phyloP scores from a whole-genome alignment of 2,888 invertebrate genomes.

The Cyclophora punctaria region DNA sequence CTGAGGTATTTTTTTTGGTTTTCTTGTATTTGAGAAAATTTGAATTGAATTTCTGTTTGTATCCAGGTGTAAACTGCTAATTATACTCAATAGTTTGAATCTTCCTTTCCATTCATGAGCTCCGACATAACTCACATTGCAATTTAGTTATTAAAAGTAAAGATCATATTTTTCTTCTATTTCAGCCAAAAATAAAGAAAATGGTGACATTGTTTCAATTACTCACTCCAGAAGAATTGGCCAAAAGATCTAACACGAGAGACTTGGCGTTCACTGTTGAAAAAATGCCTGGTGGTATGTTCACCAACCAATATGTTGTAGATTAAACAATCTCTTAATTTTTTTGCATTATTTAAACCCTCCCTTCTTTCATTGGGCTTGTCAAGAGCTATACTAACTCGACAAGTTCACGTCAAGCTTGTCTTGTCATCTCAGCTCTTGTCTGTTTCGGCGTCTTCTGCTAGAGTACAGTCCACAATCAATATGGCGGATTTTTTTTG shows the following conservation, averaged over 20 bases:
- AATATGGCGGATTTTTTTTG: too few relatives aligned
- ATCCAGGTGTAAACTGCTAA: neutral
- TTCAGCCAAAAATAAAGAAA: neutral
- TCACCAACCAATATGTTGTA: too few relatives aligned
- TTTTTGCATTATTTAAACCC: too few relatives aligned
- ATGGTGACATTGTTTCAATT: neutral
- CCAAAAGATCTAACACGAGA: neutral
- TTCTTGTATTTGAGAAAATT: neutral
- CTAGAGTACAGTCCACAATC: too few relatives aligned
- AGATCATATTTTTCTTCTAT: neutral
- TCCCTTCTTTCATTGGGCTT: too few relatives aligned
- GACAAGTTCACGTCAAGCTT: too few relatives aligned
- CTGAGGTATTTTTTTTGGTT: neutral
- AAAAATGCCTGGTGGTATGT: neutral
- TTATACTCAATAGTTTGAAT: neutral
- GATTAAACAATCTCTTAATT: too few relatives aligned
- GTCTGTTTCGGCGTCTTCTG: too few relatives aligned
- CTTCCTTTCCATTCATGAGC: neutral
- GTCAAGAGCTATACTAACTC: too few relatives aligned
- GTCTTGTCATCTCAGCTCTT: too few relatives aligned
- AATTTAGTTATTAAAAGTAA: neutral
- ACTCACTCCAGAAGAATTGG: neutral
- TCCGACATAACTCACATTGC: neutral
- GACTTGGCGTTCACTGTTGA: neutral
- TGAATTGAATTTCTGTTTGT: neutral